Base-by-base conservation (phyloP, 2,113 vertebrate species). In the Rhabdornis inornatus region DNA sequence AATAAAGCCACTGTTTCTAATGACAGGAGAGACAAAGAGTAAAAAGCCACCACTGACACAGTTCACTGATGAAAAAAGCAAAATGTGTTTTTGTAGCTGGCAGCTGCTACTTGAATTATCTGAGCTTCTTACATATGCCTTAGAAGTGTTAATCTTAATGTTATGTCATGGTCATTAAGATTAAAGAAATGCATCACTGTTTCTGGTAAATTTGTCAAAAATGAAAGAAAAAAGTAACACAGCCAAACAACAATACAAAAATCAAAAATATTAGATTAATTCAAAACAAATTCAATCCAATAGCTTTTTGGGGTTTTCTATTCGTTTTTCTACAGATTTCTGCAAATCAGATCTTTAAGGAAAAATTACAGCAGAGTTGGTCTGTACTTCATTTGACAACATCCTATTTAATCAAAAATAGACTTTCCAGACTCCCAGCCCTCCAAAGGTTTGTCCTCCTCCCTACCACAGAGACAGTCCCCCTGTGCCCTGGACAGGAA, bases 281-380 rank as follows among this genome's bases (percentile, higher is more conserved):
- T 15, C 4, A 65, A 69, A 65, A 19, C 3, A 31, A 87, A 64
- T 50, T 55, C 10, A 80, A 69, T 20, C 13, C 6, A 74, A 53
- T 8, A 13, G 12, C 1, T 19, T 66, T 69, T 28, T 12, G 10
- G 2, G 1, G 2, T 21, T 16, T 33, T 40, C 21, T 59, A n/a
- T 45, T 40, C 30, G 3, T 5, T 90, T 71, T 57, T 53, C 63
- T 40, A 49, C 3, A 0, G 11, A 74, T 68, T 83, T 82, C 31
- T 86, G 14, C 28, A 49, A 37, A 42, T 30, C 13, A 27, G 3
- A 11, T 80, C 13, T 65, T 64, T 82, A 66, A 81, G 44, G 11
- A 50, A 70, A 94, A 89, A 33, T 11, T 87, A 18, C 16, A 44
- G n/a, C 19, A 61, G 13, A 57, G 16, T 18, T 44, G 28, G 39